These are phyloP conservation scores for Gallinago solitaria DNA, from an alignment of 2,797 vertebrate species.

Conservation along the genomic window DNA sequence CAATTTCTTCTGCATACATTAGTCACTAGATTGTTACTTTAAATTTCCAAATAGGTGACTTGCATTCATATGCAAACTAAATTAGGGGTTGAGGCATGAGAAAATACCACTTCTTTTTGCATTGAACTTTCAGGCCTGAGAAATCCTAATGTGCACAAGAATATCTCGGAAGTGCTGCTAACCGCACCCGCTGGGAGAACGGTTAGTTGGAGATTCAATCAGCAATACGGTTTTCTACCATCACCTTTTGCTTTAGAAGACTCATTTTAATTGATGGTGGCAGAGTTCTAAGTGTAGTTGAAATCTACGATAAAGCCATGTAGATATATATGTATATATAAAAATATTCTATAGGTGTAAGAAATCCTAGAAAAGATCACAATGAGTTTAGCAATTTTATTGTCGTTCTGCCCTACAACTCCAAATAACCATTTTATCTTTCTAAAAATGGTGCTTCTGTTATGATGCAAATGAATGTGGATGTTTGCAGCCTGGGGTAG, in stretches of 20 bases:
- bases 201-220: background rate
- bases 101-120: constrained; percentile 8
- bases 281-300: background rate
- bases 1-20: background rate
- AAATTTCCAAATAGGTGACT: background rate
- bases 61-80: constrained; percentile 35
- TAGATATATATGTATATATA: too few relatives aligned
- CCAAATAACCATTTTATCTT: background rate
- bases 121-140: background rate
- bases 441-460: background rate
- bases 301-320: background rate
- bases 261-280: background rate
- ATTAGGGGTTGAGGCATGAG: constrained; percentile 17
- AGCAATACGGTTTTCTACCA: background rate
- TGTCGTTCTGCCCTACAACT: background rate
- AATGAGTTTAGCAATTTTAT: background rate
- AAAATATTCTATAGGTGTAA: background rate
- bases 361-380: background rate
- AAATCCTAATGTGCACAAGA: constrained; percentile 15
- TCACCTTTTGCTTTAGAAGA: background rate
- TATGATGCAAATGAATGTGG: background rate
- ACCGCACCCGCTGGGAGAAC: background rate
- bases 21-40: background rate
- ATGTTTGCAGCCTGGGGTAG: background rate
- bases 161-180: constrained; percentile 1